Base-by-base conservation (phyloP, 2,888 invertebrate genomes). In the Acrobasis consociella region DNA sequence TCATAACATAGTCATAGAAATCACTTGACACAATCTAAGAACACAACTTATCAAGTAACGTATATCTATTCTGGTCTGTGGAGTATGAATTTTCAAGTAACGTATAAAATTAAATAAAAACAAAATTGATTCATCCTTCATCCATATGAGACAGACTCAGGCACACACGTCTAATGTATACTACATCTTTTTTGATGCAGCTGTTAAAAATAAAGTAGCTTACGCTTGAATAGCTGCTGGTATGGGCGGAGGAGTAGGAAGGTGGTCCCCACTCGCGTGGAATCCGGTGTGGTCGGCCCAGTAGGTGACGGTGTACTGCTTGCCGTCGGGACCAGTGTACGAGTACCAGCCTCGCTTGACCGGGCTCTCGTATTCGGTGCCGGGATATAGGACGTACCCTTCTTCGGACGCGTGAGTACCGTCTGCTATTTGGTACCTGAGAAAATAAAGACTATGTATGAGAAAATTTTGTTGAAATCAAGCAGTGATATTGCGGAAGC, bases 291-390 rank as follows among this genome's bases (percentile, higher is more conserved):
- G 77, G 68, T 93, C 93, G 37, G 93, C 93, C 82, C 86, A 91
- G 75, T 87, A 93, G 1, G 80, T 87, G 31, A 89, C 88, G 0
- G 87, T 87, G 85, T 93, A 93, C 10, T 80, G 76, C 68, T 84
- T 88, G 70, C 91, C 92, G 51, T 93, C 90, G 58, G 75, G 78
- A 0, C 84, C 93, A 0, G 77, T 72, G 77, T 77, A 93, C 0
- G 90, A 89, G 72, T 93, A 93, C 83, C 88, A 93, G 62, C 93
- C 93, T 60, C 84, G 87, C 81, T 93, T 93, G 59, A 93, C 93
- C 1, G 89, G 69, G 65, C 82, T 89, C 63, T 90, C 89, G n/a
- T 86, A 76, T 0, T 82, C 79, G 0, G 83, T 81, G 39, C 82
- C 83, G 0, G 85, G 83, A 73, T 89, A 81, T 5, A 81, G 75